Evolutionary conservation across 2,888 invertebrate species (phyloP).

Genomic region (Chalcosyrphus nemorum): DNA sequence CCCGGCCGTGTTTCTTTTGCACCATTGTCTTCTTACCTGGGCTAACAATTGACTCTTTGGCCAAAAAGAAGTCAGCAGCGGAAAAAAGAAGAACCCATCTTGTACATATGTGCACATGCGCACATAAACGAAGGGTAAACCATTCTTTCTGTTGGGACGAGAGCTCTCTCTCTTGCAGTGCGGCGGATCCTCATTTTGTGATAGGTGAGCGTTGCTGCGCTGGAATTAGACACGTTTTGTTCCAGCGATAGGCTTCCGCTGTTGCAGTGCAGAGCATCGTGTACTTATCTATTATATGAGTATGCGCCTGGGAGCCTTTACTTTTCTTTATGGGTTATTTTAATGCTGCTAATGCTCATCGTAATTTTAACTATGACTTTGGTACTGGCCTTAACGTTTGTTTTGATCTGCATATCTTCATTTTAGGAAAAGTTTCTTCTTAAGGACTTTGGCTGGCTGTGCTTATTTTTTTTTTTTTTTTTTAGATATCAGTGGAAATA

Average conservation of each 20-base stretch:
- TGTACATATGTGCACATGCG: conserved; percentile 23
- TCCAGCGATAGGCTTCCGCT: conserved; percentile 69
- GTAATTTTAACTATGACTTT: conserved; percentile 78
- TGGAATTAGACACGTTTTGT: conserved; percentile 72
- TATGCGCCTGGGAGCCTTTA: conserved; percentile 58
- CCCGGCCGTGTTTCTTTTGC: neutral
- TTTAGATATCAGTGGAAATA: conserved; percentile 36
- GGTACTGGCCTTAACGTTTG: conserved; percentile 47
- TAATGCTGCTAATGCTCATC: conserved; percentile 81
- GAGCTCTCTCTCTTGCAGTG: neutral
- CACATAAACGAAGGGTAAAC: conserved; percentile 34
- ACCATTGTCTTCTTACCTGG: conserved; percentile 59
- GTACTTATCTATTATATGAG: conserved; percentile 57
- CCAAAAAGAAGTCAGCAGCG: conserved; percentile 22
- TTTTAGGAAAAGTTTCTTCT: conserved; percentile 75
- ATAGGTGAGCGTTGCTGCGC: conserved; percentile 42
- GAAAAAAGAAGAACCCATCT: conserved; percentile 29
- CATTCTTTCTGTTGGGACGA: neutral
- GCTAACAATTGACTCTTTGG: conserved; percentile 67
- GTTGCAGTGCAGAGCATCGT: conserved; percentile 23
- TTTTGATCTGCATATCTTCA: conserved; percentile 81
- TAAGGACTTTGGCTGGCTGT: neutral
- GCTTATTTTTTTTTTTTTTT: conserved; percentile 35
- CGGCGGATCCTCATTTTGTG: conserved; percentile 44
- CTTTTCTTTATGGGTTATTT: conserved; percentile 75